These are phyloP conservation scores for Bradypus variegatus DNA, from an alignment of 2,797 vertebrate genomes.

Conservation along the genomic window DNA sequence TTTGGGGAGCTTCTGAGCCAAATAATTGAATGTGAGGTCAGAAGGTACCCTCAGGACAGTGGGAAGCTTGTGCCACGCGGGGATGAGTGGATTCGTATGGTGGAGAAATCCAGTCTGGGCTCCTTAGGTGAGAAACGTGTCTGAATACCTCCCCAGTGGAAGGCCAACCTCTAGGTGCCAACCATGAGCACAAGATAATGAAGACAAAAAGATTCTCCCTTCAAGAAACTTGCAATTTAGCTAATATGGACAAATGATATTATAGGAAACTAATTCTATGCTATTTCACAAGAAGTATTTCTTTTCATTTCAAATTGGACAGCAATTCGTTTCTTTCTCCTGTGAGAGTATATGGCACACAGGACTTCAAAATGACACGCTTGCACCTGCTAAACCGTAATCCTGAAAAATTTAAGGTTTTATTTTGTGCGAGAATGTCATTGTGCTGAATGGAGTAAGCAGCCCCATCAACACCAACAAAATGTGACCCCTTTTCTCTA, in stretches of 20 bases:
- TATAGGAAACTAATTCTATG: not conserved
- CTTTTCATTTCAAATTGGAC: conserved; percentile 10
- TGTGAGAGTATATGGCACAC: not conserved
- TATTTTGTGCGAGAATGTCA: not conserved
- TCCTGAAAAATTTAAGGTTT: not conserved
- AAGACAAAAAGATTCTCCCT: not conserved
- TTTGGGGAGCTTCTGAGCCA: not conserved
- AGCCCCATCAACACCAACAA: not conserved
- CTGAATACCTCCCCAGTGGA: not conserved
- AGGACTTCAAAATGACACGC: not conserved
- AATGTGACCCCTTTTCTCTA: not conserved
- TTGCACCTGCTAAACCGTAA: not conserved
- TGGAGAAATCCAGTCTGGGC: not conserved
- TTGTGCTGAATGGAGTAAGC: not conserved
- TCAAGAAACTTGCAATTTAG: not conserved
- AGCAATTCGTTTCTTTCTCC: not conserved
- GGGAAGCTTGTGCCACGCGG: not conserved
- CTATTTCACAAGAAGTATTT: conserved; percentile 17
- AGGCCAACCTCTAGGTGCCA: not conserved
- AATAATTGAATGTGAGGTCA: not conserved
- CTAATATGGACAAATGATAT: not conserved
- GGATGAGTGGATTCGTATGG: accelerated
- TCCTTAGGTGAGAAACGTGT: not conserved
- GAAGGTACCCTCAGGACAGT: not conserved
- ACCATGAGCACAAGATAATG: not conserved